Conservation (phyloP, 1,140 invertebrate genomes). For the Rhynchophorus ferrugineus region DNA sequence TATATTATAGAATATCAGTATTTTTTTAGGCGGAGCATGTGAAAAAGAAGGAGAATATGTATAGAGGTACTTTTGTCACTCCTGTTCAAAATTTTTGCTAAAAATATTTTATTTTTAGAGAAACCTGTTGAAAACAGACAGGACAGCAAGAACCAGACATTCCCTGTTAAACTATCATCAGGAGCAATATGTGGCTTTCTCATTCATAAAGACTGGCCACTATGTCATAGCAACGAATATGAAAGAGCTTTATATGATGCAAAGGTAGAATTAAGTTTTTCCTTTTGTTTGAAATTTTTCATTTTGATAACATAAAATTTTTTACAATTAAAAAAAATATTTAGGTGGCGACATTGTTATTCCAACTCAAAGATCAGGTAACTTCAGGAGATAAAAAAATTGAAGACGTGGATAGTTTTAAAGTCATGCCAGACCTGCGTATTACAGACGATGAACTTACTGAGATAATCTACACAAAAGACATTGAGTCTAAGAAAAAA, state of each 20-base stretch:
- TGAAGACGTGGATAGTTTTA: background rate
- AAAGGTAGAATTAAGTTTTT: too few relatives aligned
- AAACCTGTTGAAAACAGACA: constrained; percentile 25
- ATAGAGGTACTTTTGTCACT: constrained; percentile 24
- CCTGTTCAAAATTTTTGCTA: background rate
- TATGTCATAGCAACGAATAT: constrained; percentile 28
- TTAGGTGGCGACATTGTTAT: constrained; percentile 33
- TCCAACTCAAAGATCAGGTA: constrained; percentile 50
- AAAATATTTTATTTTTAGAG: constrained; percentile 11
- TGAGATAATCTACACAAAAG: constrained; percentile 40
- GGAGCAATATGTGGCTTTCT: constrained; percentile 26
- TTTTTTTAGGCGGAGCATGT: constrained; percentile 31
- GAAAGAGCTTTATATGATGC: constrained; percentile 30
- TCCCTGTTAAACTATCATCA: constrained; percentile 27
- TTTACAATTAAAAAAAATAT: too few relatives aligned
- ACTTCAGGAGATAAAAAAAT: constrained; percentile 27
- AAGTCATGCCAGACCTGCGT: constrained; percentile 19
- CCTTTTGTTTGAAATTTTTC: too few relatives aligned
- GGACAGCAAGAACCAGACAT: constrained; percentile 21
- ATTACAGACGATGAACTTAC: constrained; percentile 34
- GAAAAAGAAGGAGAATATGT: constrained; percentile 22
- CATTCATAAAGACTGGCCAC: constrained; percentile 26
- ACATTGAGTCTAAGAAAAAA: constrained; percentile 28
- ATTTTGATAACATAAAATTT: too few relatives aligned
- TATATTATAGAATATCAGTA: too few relatives aligned